Base-by-base conservation (phyloP, 2,888 invertebrate species). In the Gryllus longicercus region DNA sequence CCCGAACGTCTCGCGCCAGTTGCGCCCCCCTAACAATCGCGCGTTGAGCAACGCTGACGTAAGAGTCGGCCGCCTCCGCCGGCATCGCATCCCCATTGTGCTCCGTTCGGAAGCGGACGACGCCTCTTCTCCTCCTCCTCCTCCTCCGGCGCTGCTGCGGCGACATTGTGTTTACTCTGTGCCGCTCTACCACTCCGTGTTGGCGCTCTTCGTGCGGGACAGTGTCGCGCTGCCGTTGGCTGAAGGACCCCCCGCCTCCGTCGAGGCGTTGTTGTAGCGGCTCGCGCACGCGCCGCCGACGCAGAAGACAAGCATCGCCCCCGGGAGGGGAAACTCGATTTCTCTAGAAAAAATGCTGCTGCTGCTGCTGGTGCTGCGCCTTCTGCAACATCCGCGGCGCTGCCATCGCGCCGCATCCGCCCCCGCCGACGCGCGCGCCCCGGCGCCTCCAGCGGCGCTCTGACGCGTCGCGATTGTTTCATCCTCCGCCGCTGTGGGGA, bases 351-450 rank as follows among this genome's bases (percentile, higher is more conserved):
- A 63, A 38, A 38, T 38, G 38, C 38, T 38, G 38, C 38, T 38
- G 38, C 38, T 38, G 38, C 38, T 38, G 38, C 38, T 38, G 38
- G 63, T n/a, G 63, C 14, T 63, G 11, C 16, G n/a, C 16, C 63
- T 63, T 14, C 63, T n/a, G 63, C 63, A 63, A 63, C 63, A 63
- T 63, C 63, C 63, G 63, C 63, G 63, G 63, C 63, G 63, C 16
- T 14, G 38, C 38, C 38, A 38, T 38, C 38, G 38, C 38, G 38
- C 38, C 38, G n/a, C 63, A n/a, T 63, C 63, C 16, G 16, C n/a
- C n/a, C 63, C 63, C 63, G 63, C 63, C 14, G 63, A 63, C 63
- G 63, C 16, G 63, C n/a, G 63, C n/a, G 3, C 14, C 63, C n/a
- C 63, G 14, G 63, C n/a, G 14, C 63, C 63, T 63, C 63, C 14